Evolutionary conservation across 2,113 vertebrate species (phyloP), one percentile per base, ranked within the genome.

Genomic region (Neolamprologus falcicula): DNA sequence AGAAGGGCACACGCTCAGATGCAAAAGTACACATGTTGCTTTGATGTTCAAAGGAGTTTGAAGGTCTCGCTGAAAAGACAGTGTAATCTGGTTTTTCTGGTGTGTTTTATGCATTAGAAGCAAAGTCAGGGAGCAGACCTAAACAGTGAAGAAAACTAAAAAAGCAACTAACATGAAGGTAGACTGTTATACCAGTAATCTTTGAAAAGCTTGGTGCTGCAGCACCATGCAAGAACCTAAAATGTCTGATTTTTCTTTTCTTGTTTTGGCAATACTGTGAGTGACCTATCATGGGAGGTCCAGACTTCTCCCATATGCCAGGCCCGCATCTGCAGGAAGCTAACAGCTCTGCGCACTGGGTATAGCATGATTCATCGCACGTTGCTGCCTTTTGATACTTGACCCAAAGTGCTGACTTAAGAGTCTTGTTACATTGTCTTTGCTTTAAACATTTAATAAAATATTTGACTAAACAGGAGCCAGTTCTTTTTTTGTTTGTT

Each of bases 251-350:
- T 66, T 66, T 50, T 31, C 1, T 50, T 76, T 76, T 50, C 24
- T 50, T 90, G 31, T 45, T 52, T 87, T 52, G 82, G 57, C 73
- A 86, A 35, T 79, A 85, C 84, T 89, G 82, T 92, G 90, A 92
- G 85, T 88, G 89, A 93, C 86, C 94, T 92, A 92, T 95, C 89
- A 88, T 28, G 85, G 93, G 90, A 92, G 89, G 80, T 88, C 86
- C 86, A 91, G 90, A 92, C 91, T 88, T 89, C 89, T 91, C 85
- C 92, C 90, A 89, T 92, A 86, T 94, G 93, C 89, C 35, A 83
- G 92, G 86, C 76, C 50, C 91, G 92, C 94, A 95, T 92, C 91
- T 95, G 94, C 92, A 95, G 90, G 90, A 92, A 93, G 89, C 86
- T 88, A 85, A 89, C 83, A 86, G 89, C 53, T 90, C 91, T 89